Percentiles rank a stretch among this genome's conserved stretches.
These are phyloP conservation scores for Psix sp. DNA, from an alignment of 1,140 invertebrate genomes.

Conservation along the genomic window DNA sequence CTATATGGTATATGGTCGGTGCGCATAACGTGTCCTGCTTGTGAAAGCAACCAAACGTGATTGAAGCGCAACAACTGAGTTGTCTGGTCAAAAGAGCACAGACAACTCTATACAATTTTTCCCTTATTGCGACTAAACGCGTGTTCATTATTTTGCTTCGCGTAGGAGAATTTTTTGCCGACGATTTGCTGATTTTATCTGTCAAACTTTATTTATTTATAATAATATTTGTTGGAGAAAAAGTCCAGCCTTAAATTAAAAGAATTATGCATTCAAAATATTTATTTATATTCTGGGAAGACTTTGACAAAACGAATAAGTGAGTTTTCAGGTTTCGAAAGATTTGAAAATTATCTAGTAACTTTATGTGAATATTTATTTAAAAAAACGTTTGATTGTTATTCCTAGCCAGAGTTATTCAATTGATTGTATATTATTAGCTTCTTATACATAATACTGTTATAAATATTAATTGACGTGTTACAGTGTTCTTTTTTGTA, in stretches of 20 bases:
- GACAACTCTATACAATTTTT: constrained; percentile 41
- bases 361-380: too few species aligned
- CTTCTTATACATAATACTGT: constrained; percentile 14
- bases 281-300: too few species aligned
- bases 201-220: too few species aligned
- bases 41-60: constrained; percentile 70
- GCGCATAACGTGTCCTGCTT: constrained; percentile 68
- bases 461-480: constrained; percentile 29
- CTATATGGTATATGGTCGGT: constrained; percentile 58
- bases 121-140: constrained; percentile 53
- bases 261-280: too few species aligned
- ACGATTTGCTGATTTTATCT: constrained; percentile 16
- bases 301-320: too few species aligned
- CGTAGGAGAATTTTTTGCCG: constrained; percentile 48
- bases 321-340: too few species aligned
- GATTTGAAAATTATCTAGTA: too few species aligned
- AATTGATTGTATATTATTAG: constrained; percentile 7
- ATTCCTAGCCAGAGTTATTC: too few species aligned
- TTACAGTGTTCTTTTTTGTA: constrained; percentile 40
- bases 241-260: too few species aligned
- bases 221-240: too few species aligned
- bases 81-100: constrained; percentile 44
- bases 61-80: constrained; percentile 62
- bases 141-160: constrained; percentile 60
- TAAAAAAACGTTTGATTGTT: too few species aligned